Conservation (phyloP, 2,797 vertebrate species). For the Sebastes steindachneri region DNA sequence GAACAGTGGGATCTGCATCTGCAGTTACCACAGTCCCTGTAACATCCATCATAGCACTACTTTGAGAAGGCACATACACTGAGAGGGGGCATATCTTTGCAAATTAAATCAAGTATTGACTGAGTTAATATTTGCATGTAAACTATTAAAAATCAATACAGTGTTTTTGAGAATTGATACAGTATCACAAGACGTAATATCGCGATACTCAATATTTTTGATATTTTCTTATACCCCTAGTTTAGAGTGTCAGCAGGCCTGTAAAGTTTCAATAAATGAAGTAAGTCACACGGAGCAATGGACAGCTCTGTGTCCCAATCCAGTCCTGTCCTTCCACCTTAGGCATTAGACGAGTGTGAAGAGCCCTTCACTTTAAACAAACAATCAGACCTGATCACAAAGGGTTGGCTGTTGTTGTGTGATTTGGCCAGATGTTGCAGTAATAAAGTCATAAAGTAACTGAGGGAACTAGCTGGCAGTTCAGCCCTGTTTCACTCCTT, state of each 20-base stretch:
- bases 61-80: too few relatives aligned
- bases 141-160: too few relatives aligned
- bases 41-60: too few relatives aligned
- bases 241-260: slow-evolving; percentile 2
- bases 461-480: slow-evolving; percentile 82
- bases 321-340: slow-evolving; percentile 11
- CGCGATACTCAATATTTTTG: too few relatives aligned
- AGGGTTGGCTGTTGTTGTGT: slow-evolving; percentile 78
- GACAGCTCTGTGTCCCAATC: not conserved
- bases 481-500: slow-evolving; percentile 66
- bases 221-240: too few relatives aligned
- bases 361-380: slow-evolving; percentile 70
- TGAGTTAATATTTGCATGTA: too few relatives aligned
- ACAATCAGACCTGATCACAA: slow-evolving; percentile 69
- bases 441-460: slow-evolving; percentile 81
- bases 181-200: too few relatives aligned
- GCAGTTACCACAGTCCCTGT: too few relatives aligned
- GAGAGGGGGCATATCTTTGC: too few relatives aligned
- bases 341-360: slow-evolving; percentile 13
- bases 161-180: too few relatives aligned
- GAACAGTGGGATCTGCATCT: too few relatives aligned
- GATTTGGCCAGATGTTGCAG: slow-evolving; percentile 82
- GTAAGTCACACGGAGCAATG: slow-evolving; percentile 22
- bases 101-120: too few relatives aligned
- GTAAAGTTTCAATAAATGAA: slow-evolving; percentile 17